Conservation (phyloP, 2,113 vertebrate genomes). For the Rallus limicola region DNA sequence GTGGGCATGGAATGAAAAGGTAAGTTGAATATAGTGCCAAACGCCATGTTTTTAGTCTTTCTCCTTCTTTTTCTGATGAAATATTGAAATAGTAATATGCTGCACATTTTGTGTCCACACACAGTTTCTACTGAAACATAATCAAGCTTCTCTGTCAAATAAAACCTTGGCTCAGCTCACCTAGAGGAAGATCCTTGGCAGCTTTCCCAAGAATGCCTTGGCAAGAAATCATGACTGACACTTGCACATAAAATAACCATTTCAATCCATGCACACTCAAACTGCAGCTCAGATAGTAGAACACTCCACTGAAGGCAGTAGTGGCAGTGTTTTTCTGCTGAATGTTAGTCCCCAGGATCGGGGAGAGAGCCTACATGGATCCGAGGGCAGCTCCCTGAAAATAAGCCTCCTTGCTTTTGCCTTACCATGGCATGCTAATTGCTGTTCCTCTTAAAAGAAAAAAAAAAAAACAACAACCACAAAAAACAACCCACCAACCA, state of each 20-base stretch:
- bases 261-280: neutral
- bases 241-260: neutral
- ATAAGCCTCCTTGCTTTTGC: neutral
- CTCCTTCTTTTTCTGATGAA: neutral
- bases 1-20: slow-evolving; percentile 99
- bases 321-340: neutral
- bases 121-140: neutral
- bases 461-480: too few relatives aligned
- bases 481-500: neutral
- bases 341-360: neutral
- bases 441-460: neutral
- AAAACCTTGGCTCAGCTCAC: neutral
- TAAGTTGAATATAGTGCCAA: slow-evolving; percentile 61
- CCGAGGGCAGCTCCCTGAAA: neutral
- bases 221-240: neutral
- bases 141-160: neutral
- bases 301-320: neutral
- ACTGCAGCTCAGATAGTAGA: neutral
- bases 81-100: neutral
- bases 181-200: neutral
- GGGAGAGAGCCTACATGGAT: neutral
- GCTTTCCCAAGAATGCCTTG: neutral
- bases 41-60: neutral
- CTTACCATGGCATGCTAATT: neutral
- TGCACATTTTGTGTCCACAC: neutral